These are phyloP conservation scores for Anagyrus pseudococci DNA, from an alignment of 2,888 invertebrate species.

Conservation along the genomic window DNA sequence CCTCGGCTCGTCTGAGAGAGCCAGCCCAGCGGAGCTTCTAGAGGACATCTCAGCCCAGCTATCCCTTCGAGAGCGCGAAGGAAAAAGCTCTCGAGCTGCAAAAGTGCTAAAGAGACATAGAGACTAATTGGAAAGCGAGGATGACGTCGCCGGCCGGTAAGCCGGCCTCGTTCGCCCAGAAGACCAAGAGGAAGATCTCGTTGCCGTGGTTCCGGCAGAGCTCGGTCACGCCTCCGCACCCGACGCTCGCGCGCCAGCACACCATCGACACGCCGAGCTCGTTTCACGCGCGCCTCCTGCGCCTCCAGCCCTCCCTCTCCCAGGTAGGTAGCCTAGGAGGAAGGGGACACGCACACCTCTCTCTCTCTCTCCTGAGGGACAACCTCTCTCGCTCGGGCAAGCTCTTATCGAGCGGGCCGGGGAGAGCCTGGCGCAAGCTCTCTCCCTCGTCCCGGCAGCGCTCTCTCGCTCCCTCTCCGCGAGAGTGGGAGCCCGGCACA, in stretches of 20 bases:
- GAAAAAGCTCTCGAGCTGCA: slow-evolving; percentile 38
- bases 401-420: slow-evolving; percentile 33
- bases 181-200: slow-evolving; percentile 84
- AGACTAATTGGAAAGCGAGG: not conserved
- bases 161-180: slow-evolving; percentile 64
- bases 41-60: too few relatives aligned
- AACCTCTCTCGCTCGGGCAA: slow-evolving; percentile 20
- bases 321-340: too few relatives aligned
- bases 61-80: too few relatives aligned
- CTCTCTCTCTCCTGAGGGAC: slow-evolving; percentile 1
- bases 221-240: slow-evolving; percentile 76
- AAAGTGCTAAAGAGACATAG: slow-evolving; percentile 19
- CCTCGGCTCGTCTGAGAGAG: too few relatives aligned
- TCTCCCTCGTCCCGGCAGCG: not conserved
- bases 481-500: too few relatives aligned
- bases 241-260: slow-evolving; percentile 81
- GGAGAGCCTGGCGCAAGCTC: not conserved
- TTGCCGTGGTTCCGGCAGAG: slow-evolving; percentile 89
- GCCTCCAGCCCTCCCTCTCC: slow-evolving; percentile 71
- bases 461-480: too few relatives aligned
- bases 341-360: too few relatives aligned
- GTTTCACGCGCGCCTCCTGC: slow-evolving; percentile 78
- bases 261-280: slow-evolving; percentile 90
- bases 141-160: slow-evolving; percentile 37
- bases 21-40: too few relatives aligned